phyloP scores from a whole-genome alignment of 1,140 invertebrate genomes.

The Cotesia glomerata region DNA sequence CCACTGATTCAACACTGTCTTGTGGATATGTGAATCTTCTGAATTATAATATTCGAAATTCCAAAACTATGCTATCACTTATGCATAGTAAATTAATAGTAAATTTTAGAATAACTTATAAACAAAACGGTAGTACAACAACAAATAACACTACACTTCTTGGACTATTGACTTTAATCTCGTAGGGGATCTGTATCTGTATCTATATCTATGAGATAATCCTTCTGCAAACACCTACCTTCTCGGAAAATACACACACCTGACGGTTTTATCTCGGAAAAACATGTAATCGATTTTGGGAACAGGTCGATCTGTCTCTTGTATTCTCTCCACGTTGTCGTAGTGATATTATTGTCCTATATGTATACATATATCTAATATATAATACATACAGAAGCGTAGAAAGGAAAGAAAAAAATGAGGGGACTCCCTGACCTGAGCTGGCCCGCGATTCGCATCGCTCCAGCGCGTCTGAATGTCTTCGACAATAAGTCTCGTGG shows the following conservation, averaged over 20 bases:
- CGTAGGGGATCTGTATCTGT: no score
- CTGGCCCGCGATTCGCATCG: conserved; percentile 41
- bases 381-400: background rate
- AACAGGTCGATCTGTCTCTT: conserved; percentile 18
- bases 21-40: no score
- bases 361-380: background rate
- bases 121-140: no score
- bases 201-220: background rate
- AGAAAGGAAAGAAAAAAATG: conserved; percentile 18
- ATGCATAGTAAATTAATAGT: no score
- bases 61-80: no score
- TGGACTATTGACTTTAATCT: no score
- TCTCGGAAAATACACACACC: background rate
- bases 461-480: conserved; percentile 39
- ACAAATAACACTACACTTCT: no score
- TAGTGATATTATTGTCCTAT: background rate
- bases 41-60: no score
- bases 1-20: background rate
- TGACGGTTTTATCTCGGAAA: conserved; percentile 3
- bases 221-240: conserved; percentile 5
- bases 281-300: conserved; percentile 20
- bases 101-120: no score
- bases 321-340: background rate
- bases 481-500: conserved; percentile 19
- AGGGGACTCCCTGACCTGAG: conserved; percentile 26